Evolutionary conservation across 1,140 invertebrate species (phyloP).

Genomic region (Drosophila pseudoananassae): DNA sequence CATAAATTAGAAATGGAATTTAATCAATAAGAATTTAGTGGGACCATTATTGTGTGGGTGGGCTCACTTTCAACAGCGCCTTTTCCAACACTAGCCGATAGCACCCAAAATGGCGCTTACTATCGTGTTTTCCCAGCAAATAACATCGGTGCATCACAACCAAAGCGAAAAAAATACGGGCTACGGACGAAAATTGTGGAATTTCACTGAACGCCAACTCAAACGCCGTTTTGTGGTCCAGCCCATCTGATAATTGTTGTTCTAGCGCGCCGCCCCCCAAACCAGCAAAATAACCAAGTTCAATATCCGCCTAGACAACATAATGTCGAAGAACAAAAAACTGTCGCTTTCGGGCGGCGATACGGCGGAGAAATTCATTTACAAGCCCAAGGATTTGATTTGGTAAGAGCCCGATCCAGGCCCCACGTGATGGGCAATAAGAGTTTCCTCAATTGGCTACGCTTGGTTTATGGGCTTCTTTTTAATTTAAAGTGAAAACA

Average conservation of each 20-base stretch:
- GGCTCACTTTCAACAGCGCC: not conserved
- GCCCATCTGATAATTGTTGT: slow-evolving; percentile 22
- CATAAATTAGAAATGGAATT: not conserved
- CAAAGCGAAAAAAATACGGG: slow-evolving; percentile 65
- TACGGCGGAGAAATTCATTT: slow-evolving; percentile 76
- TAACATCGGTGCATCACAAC: slow-evolving; percentile 64
- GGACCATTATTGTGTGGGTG: not conserved
- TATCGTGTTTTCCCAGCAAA: slow-evolving; percentile 14
- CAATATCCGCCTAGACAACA: slow-evolving; percentile 78
- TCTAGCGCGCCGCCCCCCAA: slow-evolving; percentile 43
- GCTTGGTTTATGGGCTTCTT: slow-evolving; percentile 4
- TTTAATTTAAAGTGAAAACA: slow-evolving; percentile 43
- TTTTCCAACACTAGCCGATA: slow-evolving; percentile 14
- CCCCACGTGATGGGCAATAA: not conserved
- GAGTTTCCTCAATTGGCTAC: slow-evolving; percentile 2
- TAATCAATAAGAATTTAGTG: not conserved
- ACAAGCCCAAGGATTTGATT: slow-evolving; percentile 82
- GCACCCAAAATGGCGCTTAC: slow-evolving; percentile 41
- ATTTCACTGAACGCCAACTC: slow-evolving; percentile 24
- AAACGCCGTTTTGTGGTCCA: slow-evolving; percentile 37
- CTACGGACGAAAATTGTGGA: slow-evolving; percentile 40
- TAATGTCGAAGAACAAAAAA: slow-evolving; percentile 83
- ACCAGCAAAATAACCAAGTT: slow-evolving; percentile 79
- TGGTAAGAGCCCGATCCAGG: slow-evolving; percentile 59
- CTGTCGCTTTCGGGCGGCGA: slow-evolving; percentile 78